phyloP scores from a whole-genome alignment of 2,797 vertebrate genomes.

The Sciurus carolinensis region DNA sequence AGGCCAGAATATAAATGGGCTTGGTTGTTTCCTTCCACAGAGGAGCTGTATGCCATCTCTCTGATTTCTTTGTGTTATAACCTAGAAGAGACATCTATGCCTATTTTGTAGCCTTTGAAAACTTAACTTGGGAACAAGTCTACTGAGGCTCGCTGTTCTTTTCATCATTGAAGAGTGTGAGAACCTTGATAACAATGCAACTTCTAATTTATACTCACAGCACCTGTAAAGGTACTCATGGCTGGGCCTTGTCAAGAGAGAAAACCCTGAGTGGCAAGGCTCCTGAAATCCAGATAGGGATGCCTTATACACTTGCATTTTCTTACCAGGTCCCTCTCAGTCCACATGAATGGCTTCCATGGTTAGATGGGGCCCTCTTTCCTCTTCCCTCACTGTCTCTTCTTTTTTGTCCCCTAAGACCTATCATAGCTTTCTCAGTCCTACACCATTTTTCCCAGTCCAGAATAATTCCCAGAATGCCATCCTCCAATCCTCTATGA shows the following conservation, averaged over 20 bases:
- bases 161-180: constrained; percentile 28
- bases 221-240: background rate
- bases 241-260: too few relatives aligned
- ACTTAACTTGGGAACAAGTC: constrained; percentile 61
- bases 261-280: too few relatives aligned
- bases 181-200: background rate
- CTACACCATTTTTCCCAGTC: background rate
- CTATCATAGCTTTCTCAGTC: too few relatives aligned
- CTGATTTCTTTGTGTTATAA: constrained; percentile 60
- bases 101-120: constrained; percentile 74
- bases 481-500: background rate
- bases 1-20: constrained; percentile 61
- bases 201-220: background rate
- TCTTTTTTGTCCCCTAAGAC: background rate
- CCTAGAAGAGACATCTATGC: constrained; percentile 62
- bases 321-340: too few relatives aligned
- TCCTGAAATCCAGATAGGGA: too few relatives aligned
- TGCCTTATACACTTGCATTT: too few relatives aligned
- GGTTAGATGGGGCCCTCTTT: too few relatives aligned
- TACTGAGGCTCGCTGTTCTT: constrained; percentile 51
- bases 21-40: constrained; percentile 58
- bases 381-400: too few relatives aligned
- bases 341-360: too few relatives aligned
- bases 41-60: constrained; percentile 42
- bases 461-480: background rate